phyloP scores from a whole-genome alignment of 2,113 vertebrate species.

The Bubo blakistoni region DNA sequence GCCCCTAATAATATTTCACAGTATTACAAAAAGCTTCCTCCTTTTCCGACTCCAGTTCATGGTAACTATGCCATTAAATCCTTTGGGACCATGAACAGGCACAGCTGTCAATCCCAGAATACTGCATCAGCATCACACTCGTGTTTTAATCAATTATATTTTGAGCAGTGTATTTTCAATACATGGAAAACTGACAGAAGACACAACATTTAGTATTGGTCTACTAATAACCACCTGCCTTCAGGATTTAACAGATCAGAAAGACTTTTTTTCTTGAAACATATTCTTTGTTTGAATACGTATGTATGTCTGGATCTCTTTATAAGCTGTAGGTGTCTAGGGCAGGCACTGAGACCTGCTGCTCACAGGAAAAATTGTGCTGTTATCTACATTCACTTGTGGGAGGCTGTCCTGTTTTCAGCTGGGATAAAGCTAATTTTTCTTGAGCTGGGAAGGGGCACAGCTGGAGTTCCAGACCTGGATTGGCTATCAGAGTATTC shows the following conservation, averaged over 20 bases:
- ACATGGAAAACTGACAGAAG: background rate
- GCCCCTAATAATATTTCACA: background rate
- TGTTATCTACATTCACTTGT: background rate
- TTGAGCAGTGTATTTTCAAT: background rate
- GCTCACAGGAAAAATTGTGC: background rate
- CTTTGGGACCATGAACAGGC: background rate
- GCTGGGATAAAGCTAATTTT: too few relatives aligned
- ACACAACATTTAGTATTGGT: background rate
- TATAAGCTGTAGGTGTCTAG: background rate
- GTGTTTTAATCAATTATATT: background rate
- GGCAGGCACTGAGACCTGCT: background rate
- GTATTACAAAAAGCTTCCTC: background rate
- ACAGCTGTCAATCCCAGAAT: background rate
- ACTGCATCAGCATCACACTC: background rate
- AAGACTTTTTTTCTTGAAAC: background rate
- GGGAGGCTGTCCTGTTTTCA: background rate
- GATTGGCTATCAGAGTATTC: too few relatives aligned
- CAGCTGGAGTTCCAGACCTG: too few relatives aligned
- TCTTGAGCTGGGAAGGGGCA: too few relatives aligned
- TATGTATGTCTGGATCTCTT: background rate
- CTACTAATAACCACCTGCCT: background rate
- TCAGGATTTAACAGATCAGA: background rate
- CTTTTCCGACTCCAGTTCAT: background rate
- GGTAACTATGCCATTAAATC: background rate
- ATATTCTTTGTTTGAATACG: background rate